Conservation (phyloP, 2,888 invertebrate genomes). For the Onchidella celtica region DNA sequence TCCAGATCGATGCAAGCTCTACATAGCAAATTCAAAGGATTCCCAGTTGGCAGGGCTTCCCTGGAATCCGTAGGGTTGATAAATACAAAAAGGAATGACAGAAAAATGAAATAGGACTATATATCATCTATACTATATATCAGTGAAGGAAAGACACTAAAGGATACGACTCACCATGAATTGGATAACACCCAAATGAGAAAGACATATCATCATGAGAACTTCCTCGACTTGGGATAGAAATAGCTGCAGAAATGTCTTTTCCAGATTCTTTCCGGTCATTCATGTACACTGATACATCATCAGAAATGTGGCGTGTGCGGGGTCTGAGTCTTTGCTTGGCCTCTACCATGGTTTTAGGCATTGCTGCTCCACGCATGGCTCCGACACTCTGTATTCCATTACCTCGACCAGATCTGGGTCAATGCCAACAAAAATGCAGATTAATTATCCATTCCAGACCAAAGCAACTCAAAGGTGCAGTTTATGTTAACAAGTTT, state of each 20-base stretch:
- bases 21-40: too few relatives aligned
- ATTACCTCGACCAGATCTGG: constrained; percentile 94
- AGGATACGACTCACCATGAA: constrained; percentile 44
- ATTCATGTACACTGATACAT: constrained; percentile 23
- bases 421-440: too few relatives aligned
- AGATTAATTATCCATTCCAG: too few relatives aligned
- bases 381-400: constrained; percentile 85
- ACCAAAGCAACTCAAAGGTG: too few relatives aligned
- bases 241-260: constrained; percentile 56
- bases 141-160: too few relatives aligned
- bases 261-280: constrained; percentile 34
- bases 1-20: too few relatives aligned
- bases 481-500: too few relatives aligned
- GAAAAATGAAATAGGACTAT: too few relatives aligned
- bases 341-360: constrained; percentile 50
- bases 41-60: too few relatives aligned
- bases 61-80: too few relatives aligned
- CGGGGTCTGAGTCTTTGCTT: constrained; percentile 41
- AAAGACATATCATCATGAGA: constrained; percentile 51
- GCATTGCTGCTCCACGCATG: constrained; percentile 82
- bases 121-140: too few relatives aligned
- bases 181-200: constrained; percentile 57
- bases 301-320: constrained; percentile 52
- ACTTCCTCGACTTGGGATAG: constrained; percentile 58
- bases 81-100: too few relatives aligned